Base-by-base conservation (phyloP, 2,797 vertebrate species). In the Paedocypris micromegethes region DNA sequence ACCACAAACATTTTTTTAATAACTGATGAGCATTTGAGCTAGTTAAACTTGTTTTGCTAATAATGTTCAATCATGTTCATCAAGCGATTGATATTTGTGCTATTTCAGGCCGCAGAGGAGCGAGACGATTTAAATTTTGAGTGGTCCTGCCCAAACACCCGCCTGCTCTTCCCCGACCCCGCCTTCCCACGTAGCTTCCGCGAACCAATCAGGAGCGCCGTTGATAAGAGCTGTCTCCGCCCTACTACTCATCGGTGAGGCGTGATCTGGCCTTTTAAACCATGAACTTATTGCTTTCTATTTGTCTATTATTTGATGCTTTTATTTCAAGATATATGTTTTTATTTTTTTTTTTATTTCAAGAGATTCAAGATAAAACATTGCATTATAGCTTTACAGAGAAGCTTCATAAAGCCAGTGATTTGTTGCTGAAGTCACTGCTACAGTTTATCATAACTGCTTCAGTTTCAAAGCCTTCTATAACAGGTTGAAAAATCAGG, bases 61-160 rank as follows among this genome's bases (percentile, higher is more conserved):
- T 62, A 38, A 62, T 43, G 38, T 55, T 61, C 7, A 55, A 23
- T 23, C 23, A 23, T 23, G 23, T 23, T 23, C 23, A 23, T 23
- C 23, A 23, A 23, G 23, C 23, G 23, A 23, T 23, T 23, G 23
- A 49, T 64, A 5, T 56, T 44, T 54, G 39, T 56, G 8, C 39
- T 23, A 61, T 39, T 47, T 49, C 49, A 90, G 88, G 70, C 75
- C 2, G 76, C 79, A 40, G 83, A 85, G 8, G 95, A 98, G 81
- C 82, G 97, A 75, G 96, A 99, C 0, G 96, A 98, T 84, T 95
- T 93, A 49, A 99, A 97, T 80, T 99, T 97, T 61, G 96, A 99
- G 45, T 98, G 95, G 94, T 96, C 93, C 47, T 99, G 97, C 82
- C 97, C 97, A 0, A 98, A 99, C 87, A 97, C 95, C 9, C 96